Conservation (phyloP, 2,113 vertebrate species). For the Nothocercus julius region DNA sequence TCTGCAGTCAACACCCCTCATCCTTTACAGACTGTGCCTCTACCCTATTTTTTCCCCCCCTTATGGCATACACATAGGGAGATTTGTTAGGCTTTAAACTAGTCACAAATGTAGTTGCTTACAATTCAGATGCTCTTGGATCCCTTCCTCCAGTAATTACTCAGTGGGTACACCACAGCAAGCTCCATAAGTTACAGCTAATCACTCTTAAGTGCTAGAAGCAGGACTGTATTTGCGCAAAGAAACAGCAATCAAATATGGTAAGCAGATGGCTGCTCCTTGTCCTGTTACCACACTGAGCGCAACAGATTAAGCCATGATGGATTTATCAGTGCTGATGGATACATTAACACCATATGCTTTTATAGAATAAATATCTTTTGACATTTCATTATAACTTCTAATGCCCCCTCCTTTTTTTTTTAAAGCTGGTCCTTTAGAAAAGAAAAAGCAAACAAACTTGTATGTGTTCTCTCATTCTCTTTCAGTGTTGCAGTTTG, state of each 20-base stretch:
- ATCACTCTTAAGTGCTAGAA: conserved; percentile 72
- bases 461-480: not conserved
- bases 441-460: not conserved
- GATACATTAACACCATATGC: conserved; percentile 59
- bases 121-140: conserved; percentile 47
- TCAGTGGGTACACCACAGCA: conserved; percentile 35
- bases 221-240: conserved; percentile 56
- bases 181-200: conserved; percentile 67
- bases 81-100: conserved; percentile 52
- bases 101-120: conserved; percentile 43
- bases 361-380: conserved; percentile 62
- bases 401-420: conserved; percentile 7
- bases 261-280: conserved; percentile 75
- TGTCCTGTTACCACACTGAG: conserved; percentile 61
- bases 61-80: not conserved
- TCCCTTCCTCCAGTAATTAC: conserved; percentile 65
- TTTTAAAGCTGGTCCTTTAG: not conserved
- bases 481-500: not conserved
- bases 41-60: conserved; percentile 9
- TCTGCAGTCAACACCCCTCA: not conserved
- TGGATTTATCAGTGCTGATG: conserved; percentile 64
- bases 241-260: conserved; percentile 70
- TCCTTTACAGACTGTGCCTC: conserved; percentile 31
- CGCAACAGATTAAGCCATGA: conserved; percentile 64
- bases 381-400: conserved; percentile 54